Percentiles rank a stretch among this genome's conserved stretches.
Conservation (phyloP, 2,113 vertebrate species). For the Epinephelus fuscoguttatus region DNA sequence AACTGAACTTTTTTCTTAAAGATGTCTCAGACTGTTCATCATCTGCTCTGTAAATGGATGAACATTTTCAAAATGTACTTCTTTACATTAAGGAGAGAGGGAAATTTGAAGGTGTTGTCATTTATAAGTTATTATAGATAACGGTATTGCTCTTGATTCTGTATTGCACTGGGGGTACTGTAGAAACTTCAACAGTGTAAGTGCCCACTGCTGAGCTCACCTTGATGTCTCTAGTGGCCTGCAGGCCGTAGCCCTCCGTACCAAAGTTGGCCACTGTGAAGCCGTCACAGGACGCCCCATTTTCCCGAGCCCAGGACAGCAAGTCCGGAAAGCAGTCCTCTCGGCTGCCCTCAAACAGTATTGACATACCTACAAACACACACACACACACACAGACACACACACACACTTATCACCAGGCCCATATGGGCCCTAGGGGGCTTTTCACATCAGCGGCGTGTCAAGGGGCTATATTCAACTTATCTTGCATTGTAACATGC, state of each 20-base stretch:
- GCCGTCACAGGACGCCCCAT: constrained; percentile 91
- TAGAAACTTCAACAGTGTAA: neutral
- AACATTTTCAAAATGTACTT: too few relatives aligned
- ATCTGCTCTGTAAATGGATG: too few relatives aligned
- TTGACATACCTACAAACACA: constrained; percentile 88
- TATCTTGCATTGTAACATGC: too few relatives aligned
- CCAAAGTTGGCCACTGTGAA: constrained; percentile 93
- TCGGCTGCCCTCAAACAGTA: constrained; percentile 93
- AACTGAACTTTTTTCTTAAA: too few relatives aligned
- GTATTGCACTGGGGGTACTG: neutral
- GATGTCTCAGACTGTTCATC: too few relatives aligned
- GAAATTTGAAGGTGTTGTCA: too few relatives aligned
- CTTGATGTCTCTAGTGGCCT: constrained; percentile 95
- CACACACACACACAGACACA: neutral
- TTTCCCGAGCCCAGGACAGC: constrained; percentile 93
- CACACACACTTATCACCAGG: neutral
- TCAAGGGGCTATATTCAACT: too few relatives aligned
- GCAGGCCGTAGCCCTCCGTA: constrained; percentile 93
- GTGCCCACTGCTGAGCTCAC: constrained; percentile 57
- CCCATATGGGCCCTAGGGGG: too few relatives aligned
- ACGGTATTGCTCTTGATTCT: neutral
- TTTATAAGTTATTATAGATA: too few relatives aligned
- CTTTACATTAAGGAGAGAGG: too few relatives aligned
- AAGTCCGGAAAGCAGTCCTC: constrained; percentile 93
- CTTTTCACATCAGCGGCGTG: too few relatives aligned